Evolutionary conservation across 2,888 invertebrate genomes (phyloP).

Genomic region (Diarsia mendica): DNA sequence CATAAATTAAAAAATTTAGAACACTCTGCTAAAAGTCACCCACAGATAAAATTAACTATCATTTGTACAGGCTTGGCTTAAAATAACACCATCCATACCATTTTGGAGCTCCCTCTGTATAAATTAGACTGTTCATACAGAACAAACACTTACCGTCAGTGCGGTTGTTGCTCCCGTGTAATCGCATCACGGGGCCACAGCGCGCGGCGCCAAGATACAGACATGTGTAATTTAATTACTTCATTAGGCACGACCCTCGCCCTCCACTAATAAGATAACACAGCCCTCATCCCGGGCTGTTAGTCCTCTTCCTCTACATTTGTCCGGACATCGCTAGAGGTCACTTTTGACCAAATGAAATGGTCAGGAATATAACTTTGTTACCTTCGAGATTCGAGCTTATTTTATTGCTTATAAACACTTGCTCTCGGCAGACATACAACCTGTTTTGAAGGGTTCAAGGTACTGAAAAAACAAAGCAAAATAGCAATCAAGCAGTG

Average conservation of each 20-base stretch:
- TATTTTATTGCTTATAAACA: no score
- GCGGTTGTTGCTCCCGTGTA: slow-evolving; percentile 24
- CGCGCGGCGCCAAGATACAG: slow-evolving; percentile 31
- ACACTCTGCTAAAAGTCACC: not conserved
- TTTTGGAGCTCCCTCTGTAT: not conserved
- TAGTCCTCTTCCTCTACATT: slow-evolving; percentile 10
- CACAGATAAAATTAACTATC: not conserved
- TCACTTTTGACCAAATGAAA: not conserved
- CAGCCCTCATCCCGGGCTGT: slow-evolving; percentile 18
- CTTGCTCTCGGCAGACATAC: not conserved
- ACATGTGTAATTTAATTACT: slow-evolving; percentile 53
- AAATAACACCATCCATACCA: not conserved
- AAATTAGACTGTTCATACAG: slow-evolving; percentile 15
- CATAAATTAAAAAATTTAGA: not conserved
- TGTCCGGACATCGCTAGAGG: not conserved
- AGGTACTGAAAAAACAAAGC: not conserved
- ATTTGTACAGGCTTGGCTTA: not conserved
- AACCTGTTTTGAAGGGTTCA: not conserved
- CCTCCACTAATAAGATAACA: slow-evolving; percentile 50
- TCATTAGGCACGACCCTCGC: slow-evolving; percentile 42
- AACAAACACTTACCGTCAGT: slow-evolving; percentile 25
- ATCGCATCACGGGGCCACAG: slow-evolving; percentile 20
- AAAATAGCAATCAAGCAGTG: no score
- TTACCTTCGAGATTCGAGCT: not conserved
- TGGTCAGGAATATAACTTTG: not conserved